Percentiles rank a stretch among this genome's conserved stretches.
Evolutionary conservation across 2,888 invertebrate species (phyloP).

Genomic region (Selenia dentaria): DNA sequence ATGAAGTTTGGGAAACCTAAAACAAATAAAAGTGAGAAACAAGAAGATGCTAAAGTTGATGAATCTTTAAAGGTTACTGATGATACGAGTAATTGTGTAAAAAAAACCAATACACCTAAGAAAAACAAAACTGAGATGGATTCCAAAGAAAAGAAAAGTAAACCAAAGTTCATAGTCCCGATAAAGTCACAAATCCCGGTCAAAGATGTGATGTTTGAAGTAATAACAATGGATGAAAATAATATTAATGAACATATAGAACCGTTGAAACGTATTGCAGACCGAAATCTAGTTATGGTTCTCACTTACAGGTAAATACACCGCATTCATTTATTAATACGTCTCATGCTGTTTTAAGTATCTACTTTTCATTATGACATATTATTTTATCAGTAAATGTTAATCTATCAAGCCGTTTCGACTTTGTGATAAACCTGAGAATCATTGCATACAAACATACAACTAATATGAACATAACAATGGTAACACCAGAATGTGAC

Average conservation of each 20-base stretch:
- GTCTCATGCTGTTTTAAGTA: too few species aligned
- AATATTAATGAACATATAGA: slow-evolving; percentile 25
- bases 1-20: slow-evolving; percentile 69
- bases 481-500: too few species aligned
- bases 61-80: slow-evolving; percentile 6
- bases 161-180: slow-evolving; percentile 59
- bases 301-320: slow-evolving; percentile 51
- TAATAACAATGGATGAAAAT: slow-evolving; percentile 41
- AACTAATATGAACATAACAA: too few species aligned
- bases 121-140: slow-evolving; percentile 10
- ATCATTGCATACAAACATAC: too few species aligned
- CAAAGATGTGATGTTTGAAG: slow-evolving; percentile 48
- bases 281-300: slow-evolving; percentile 40
- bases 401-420: too few species aligned
- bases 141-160: slow-evolving; percentile 47
- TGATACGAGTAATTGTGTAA: neutral
- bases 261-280: neutral
- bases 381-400: too few species aligned
- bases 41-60: slow-evolving; percentile 9
- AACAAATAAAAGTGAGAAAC: slow-evolving; percentile 12
- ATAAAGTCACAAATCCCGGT: slow-evolving; percentile 61
- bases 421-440: too few species aligned
- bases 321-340: too few species aligned
- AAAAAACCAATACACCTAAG: slow-evolving; percentile 5
- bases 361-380: too few species aligned